A percentile compares a stretch with the other conserved stretches of the same genome.
phyloP scores from a whole-genome alignment of 2,797 vertebrate species.

The Onychomys leucogaster region DNA sequence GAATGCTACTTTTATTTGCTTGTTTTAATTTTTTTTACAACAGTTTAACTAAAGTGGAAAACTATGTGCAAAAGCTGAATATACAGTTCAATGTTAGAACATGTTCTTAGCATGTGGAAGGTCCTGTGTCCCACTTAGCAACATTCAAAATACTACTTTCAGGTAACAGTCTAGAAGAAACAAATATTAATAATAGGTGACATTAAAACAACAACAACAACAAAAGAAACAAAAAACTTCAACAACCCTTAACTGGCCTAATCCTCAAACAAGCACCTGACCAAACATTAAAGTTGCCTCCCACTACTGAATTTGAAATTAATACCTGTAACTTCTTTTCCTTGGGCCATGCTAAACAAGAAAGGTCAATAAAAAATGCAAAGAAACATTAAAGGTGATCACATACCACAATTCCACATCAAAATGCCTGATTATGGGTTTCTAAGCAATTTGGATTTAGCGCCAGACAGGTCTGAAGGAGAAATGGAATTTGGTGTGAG shows the following conservation, averaged over 20 bases:
- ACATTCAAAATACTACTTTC: neutral
- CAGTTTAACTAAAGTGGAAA: neutral
- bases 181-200: neutral
- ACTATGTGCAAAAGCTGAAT: neutral
- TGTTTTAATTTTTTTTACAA: neutral
- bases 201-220: neutral
- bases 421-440: too few relatives aligned
- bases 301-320: neutral
- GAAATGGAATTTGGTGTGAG: too few relatives aligned
- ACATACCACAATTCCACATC: fast-evolving
- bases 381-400: neutral
- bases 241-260: neutral
- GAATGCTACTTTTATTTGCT: neutral
- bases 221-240: neutral
- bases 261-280: neutral
- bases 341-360: fast-evolving
- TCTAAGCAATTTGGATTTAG: neutral
- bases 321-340: neutral
- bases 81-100: neutral
- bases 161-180: slow-evolving; percentile 14
- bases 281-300: neutral
- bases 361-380: neutral
- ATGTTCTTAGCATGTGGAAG: neutral
- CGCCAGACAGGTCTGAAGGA: too few relatives aligned
- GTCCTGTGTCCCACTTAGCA: neutral